Evolutionary conservation across 2,888 invertebrate genomes (phyloP).

Genomic region (Erebia aethiops): DNA sequence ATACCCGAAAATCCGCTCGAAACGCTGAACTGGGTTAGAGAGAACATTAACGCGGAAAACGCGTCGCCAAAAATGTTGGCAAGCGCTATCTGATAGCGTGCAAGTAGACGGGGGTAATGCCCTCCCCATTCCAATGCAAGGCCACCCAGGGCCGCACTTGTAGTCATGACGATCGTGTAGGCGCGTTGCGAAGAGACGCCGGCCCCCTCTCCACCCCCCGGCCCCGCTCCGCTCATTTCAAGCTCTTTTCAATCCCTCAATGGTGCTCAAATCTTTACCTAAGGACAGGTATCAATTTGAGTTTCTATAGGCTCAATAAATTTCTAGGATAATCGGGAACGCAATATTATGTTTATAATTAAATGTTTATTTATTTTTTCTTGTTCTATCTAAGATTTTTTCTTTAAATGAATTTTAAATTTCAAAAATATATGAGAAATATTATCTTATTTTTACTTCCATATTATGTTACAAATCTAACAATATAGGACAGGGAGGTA

Average conservation of each 20-base stretch:
- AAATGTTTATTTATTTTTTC: too few species aligned
- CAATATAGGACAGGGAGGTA: too few species aligned
- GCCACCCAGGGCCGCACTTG: constrained; percentile 82
- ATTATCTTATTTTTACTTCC: too few species aligned
- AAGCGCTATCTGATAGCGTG: constrained; percentile 73
- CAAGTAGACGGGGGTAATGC: constrained; percentile 79
- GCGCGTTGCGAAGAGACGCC: constrained; percentile 75
- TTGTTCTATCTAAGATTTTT: too few species aligned
- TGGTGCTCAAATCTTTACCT: constrained; percentile 73
- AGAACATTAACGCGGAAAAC: constrained; percentile 61
- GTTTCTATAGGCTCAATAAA: constrained; percentile 6
- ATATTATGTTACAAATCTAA: too few species aligned
- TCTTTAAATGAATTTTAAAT: too few species aligned
- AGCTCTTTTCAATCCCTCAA: constrained; percentile 78
- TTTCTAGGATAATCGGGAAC: too few species aligned
- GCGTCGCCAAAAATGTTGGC: constrained; percentile 67
- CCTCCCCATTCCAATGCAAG: constrained; percentile 83
- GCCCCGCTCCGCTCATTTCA: constrained; percentile 58
- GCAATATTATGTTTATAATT: too few species aligned
- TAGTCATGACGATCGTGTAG: constrained; percentile 74
- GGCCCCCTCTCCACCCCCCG: constrained; percentile 45
- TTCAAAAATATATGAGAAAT: too few species aligned
- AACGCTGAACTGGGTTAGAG: constrained; percentile 44
- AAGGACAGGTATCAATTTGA: constrained; percentile 57
- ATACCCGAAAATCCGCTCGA: constrained; percentile 31